Evolutionary conservation across 1,140 invertebrate species (phyloP), one percentile per base, ranked within the genome.

Genomic region (Aphelinus certus): DNA sequence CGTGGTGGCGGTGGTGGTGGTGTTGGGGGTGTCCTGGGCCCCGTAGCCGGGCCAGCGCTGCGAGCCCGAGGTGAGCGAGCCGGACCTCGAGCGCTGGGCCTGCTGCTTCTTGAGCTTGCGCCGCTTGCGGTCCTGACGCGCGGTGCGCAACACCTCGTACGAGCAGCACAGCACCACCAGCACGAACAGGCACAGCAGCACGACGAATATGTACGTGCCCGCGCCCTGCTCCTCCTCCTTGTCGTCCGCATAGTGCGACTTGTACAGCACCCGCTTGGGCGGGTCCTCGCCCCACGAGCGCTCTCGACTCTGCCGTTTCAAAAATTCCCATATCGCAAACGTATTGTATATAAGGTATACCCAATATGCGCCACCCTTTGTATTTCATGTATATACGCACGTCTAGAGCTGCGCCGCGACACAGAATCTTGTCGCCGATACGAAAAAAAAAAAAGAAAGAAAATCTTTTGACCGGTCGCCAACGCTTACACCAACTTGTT

Each of bases 241-340:
- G 4, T 91, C 90, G 76, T 92, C 90, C 3, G 92, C 90, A 83
- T 94, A 93, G 43, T 91, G 87, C 3, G 93, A 92, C 80, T 93
- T 92, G 82, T 95, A 95, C 0, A 92, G 89, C 26, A 92, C 89
- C 45, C 91, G 89, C 49, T 91, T 91, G 1, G 94, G 94, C 10
- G 94, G 93, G 82, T 95, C 94, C 83, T 93, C 92, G 1, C 93
- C 93, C 94, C 94, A 95, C 0, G 92, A 92, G 80, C 92, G 92
- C 51, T 94, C 93, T 46, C 91, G 90, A 65, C 90, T 92, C 92
- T 94, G 79, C 53, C 26, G 26, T 26, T 26, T 26, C 26, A 0
- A 26, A 26, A 26, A 26, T 26, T 26, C 26, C 26, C 26, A 26
- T 26, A 26, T 26, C 26, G 26, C 26, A 26, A 26, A 26, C 26